Percentiles rank a stretch among this genome's conserved stretches.
Conservation (phyloP, 2,797 vertebrate species). For the Fundulus diaphanus region DNA sequence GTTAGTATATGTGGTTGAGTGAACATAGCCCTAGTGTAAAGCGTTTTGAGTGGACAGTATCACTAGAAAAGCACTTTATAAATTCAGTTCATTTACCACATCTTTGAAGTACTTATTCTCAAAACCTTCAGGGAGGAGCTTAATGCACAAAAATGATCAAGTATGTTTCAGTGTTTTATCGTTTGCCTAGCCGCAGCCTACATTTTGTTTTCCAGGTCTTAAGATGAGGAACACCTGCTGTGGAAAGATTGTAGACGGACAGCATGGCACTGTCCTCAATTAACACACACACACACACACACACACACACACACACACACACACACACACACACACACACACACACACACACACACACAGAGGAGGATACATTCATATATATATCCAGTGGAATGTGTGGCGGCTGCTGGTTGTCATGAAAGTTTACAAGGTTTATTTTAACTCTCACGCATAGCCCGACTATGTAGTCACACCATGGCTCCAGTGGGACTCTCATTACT, state of each 20-base stretch:
- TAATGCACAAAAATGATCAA: background rate
- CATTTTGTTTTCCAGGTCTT: constrained; percentile 11
- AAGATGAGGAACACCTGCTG: constrained; percentile 64
- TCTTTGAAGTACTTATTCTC: too few species aligned
- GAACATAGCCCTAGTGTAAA: too few species aligned
- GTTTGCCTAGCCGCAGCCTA: background rate
- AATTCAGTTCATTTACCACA: too few species aligned
- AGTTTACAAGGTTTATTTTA: constrained; percentile 69
- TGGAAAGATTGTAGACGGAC: constrained; percentile 37
- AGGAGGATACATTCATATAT: too few species aligned
- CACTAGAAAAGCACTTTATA: too few species aligned
- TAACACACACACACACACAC: constrained; percentile 7
- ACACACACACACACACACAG: constrained; percentile 3
- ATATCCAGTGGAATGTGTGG: constrained; percentile 53
- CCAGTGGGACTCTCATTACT: background rate
- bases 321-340: constrained; percentile 3
- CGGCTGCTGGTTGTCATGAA: constrained; percentile 55
- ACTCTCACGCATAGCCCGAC: constrained; percentile 58
- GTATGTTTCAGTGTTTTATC: constrained; percentile 1
- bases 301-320: constrained; percentile 9
- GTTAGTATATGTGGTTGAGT: too few species aligned
- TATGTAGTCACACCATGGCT: constrained; percentile 34
- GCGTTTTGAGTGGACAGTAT: too few species aligned
- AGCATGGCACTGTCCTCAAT: constrained; percentile 21
- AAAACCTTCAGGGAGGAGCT: too few species aligned